phyloP scores from a whole-genome alignment of 1,140 invertebrate species.

The Pseudomyrmex flavicornis region DNA sequence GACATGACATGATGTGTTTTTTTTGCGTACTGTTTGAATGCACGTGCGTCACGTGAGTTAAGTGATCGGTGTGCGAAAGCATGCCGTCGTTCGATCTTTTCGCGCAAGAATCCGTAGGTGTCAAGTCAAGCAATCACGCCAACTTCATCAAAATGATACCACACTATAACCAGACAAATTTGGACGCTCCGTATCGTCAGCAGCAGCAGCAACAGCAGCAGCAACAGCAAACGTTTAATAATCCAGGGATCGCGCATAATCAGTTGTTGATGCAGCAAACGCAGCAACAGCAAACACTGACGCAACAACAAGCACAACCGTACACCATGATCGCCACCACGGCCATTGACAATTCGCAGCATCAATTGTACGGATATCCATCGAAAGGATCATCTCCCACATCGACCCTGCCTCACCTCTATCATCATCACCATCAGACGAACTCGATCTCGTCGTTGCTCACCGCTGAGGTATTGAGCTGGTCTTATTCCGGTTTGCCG shows the following conservation, averaged over 20 bases:
- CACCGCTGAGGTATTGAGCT: too few relatives aligned
- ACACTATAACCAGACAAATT: constrained; percentile 69
- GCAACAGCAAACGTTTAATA: constrained; percentile 17
- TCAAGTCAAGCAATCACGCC: constrained; percentile 52
- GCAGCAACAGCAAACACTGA: constrained; percentile 29
- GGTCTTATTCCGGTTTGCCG: too few relatives aligned
- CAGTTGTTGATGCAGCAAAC: constrained; percentile 24
- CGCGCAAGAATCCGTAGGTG: neutral
- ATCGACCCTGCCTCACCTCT: constrained; percentile 63
- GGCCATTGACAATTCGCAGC: constrained; percentile 50
- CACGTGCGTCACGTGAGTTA: neutral
- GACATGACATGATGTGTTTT: neutral
- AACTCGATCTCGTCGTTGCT: too few relatives aligned
- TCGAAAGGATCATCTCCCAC: constrained; percentile 48
- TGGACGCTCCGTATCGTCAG: constrained; percentile 71
- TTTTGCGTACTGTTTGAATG: neutral
- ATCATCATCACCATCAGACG: neutral
- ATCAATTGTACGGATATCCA: constrained; percentile 71
- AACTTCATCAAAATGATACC: constrained; percentile 70
- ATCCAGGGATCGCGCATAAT: too few relatives aligned
- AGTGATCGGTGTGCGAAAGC: neutral
- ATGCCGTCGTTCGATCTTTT: constrained; percentile 19
- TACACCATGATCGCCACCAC: constrained; percentile 22
- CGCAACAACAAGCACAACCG: constrained; percentile 65
- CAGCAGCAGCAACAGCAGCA: constrained; percentile 65